Evolutionary conservation across 2,797 vertebrate genomes (phyloP).

Genomic region (Myripristis jacobus): DNA sequence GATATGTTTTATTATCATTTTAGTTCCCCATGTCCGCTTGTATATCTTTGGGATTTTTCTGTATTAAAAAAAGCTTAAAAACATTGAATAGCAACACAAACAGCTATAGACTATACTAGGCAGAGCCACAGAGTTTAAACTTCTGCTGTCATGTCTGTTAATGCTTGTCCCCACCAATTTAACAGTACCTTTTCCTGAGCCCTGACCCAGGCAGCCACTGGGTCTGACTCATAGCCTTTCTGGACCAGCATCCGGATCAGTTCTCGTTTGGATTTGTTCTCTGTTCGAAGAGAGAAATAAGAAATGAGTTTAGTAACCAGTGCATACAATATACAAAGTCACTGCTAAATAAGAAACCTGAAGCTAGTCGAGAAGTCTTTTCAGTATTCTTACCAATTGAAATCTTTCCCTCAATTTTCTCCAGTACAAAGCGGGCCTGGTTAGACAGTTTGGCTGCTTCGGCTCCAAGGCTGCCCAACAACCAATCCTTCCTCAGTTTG

Average conservation of each 20-base stretch:
- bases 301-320: not conserved
- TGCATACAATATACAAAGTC: not conserved
- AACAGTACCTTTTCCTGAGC: slow-evolving; percentile 87
- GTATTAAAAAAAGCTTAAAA: too few relatives aligned
- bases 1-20: too few relatives aligned
- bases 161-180: not conserved
- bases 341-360: not conserved
- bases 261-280: slow-evolving; percentile 96
- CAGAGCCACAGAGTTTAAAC: not conserved
- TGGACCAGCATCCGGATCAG: slow-evolving; percentile 96
- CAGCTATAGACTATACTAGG: not conserved
- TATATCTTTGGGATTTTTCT: too few relatives aligned
- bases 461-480: slow-evolving; percentile 92
- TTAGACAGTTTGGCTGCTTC: slow-evolving; percentile 96
- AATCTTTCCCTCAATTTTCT: slow-evolving; percentile 98
- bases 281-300: slow-evolving; percentile 79
- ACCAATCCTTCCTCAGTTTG: slow-evolving; percentile 96
- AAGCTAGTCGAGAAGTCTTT: too few relatives aligned
- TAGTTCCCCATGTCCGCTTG: too few relatives aligned
- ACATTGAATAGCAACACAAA: too few relatives aligned
- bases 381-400: slow-evolving; percentile 91
- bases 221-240: slow-evolving; percentile 97
- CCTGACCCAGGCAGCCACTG: slow-evolving; percentile 93
- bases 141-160: not conserved
- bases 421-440: slow-evolving; percentile 96